Evolutionary conservation across 2,888 invertebrate species (phyloP).

Genomic region (Apoda limacodes): DNA sequence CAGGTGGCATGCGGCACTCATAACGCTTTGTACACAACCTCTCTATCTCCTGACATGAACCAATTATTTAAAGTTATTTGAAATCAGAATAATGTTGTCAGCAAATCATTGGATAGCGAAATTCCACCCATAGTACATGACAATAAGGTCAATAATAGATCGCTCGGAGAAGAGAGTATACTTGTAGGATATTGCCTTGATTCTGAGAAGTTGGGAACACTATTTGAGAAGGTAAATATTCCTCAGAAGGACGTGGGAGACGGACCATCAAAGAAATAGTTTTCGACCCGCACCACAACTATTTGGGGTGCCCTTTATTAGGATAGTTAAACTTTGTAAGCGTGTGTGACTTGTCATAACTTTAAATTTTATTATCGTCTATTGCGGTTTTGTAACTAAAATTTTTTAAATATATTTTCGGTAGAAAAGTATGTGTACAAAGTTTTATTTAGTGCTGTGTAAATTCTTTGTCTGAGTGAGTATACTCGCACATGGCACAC

Average conservation of each 20-base stretch:
- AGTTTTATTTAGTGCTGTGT: too few species aligned
- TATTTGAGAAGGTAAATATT: constrained; percentile 49
- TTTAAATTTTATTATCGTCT: too few species aligned
- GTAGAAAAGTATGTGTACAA: too few species aligned
- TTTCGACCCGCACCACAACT: too few species aligned
- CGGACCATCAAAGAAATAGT: constrained; percentile 5
- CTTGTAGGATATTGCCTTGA: constrained; percentile 40
- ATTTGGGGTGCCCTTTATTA: too few species aligned
- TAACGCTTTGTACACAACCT: constrained; percentile 19
- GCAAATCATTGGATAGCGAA: constrained; percentile 32
- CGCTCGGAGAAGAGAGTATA: constrained; percentile 34
- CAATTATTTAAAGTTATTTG: constrained; percentile 29
- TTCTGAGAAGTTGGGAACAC: constrained; percentile 42
- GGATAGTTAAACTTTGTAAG: too few species aligned
- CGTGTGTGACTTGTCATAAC: too few species aligned
- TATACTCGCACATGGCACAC: too few species aligned
- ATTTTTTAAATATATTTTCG: too few species aligned
- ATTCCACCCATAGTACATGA: constrained; percentile 30
- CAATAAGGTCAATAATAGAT: constrained; percentile 35
- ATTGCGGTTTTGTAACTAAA: too few species aligned
- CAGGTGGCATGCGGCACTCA: constrained; percentile 38
- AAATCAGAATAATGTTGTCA: constrained; percentile 27
- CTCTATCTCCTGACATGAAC: constrained; percentile 19
- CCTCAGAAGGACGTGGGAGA: constrained; percentile 46
- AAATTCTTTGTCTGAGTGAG: too few species aligned